Evolutionary conservation across 1,140 invertebrate genomes (phyloP).

Genomic region (Drosophila malerkotliana): DNA sequence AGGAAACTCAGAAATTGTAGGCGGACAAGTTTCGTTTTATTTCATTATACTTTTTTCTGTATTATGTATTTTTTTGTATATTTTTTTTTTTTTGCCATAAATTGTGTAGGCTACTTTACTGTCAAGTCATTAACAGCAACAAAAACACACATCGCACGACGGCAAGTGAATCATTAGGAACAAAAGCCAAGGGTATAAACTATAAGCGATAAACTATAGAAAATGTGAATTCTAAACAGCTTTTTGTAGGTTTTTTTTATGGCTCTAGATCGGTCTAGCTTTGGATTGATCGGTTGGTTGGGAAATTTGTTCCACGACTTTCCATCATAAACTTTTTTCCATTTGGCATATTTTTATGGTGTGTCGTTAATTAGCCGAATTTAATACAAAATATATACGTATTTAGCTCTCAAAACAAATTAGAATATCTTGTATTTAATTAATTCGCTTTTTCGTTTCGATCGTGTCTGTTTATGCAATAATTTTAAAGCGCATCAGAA

Average conservation of each 20-base stretch:
- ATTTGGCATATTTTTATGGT: conserved; percentile 37
- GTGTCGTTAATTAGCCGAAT: conserved; percentile 31
- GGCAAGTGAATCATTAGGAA: conserved; percentile 72
- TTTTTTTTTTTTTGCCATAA: conserved; percentile 62
- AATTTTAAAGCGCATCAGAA: background rate
- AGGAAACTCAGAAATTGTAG: conserved; percentile 77
- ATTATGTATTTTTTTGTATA: conserved; percentile 16
- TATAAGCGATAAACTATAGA: conserved; percentile 41
- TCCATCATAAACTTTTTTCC: conserved; percentile 40
- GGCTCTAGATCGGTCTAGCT: conserved; percentile 9
- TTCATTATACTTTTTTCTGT: conserved; percentile 17
- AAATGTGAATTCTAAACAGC: conserved; percentile 29
- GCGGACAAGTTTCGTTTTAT: conserved; percentile 69
- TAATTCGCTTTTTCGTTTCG: conserved; percentile 8
- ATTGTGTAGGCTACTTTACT: conserved; percentile 81
- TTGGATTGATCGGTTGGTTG: conserved; percentile 37
- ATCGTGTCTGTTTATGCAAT: conserved; percentile 4
- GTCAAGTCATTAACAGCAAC: conserved; percentile 77
- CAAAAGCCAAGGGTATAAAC: conserved; percentile 60
- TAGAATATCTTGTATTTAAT: conserved; percentile 34
- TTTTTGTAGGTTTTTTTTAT: conserved; percentile 38
- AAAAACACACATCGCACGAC: conserved; percentile 40
- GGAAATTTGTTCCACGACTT: conserved; percentile 41
- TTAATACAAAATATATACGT: conserved; percentile 12
- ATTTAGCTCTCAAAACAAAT: conserved; percentile 3